Evolutionary conservation across 2,113 vertebrate genomes (phyloP).

Genomic region (Rissa tridactyla): DNA sequence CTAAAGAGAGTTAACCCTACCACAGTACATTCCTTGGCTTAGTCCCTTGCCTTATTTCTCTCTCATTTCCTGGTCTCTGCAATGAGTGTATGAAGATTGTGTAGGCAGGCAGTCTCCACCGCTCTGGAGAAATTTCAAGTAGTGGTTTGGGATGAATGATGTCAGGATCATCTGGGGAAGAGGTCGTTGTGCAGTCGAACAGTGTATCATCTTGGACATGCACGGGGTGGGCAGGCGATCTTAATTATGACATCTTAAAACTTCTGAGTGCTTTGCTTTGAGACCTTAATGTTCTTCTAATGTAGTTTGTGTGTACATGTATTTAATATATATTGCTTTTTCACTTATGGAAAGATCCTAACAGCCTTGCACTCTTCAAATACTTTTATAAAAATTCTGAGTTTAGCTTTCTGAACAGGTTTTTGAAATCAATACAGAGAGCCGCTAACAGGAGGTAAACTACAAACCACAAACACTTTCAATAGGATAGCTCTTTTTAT

Average conservation of each 20-base stretch:
- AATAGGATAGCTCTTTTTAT: conserved; percentile 73
- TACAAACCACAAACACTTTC: conserved; percentile 72
- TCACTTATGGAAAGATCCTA: conserved; percentile 38
- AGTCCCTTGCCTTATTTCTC: neutral
- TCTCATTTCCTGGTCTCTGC: neutral
- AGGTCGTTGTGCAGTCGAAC: neutral
- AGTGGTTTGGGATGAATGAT: neutral
- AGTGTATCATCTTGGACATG: neutral
- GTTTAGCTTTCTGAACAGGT: conserved; percentile 69
- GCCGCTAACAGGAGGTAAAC: conserved; percentile 70
- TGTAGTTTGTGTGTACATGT: neutral
- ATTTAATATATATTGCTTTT: conserved; percentile 18
- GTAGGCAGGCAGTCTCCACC: neutral
- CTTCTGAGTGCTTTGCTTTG: neutral
- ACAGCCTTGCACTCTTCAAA: conserved; percentile 27
- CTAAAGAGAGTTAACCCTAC: neutral
- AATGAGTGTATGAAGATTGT: neutral
- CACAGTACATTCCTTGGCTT: neutral
- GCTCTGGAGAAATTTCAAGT: neutral
- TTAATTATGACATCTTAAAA: neutral
- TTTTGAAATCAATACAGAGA: conserved; percentile 74
- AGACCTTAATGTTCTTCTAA: neutral
- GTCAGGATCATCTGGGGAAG: neutral
- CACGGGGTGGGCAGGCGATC: neutral
- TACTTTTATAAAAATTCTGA: conserved; percentile 42